These are phyloP conservation scores for Pteropus rufus DNA, from an alignment of 2,797 vertebrate genomes.

Conservation along the genomic window DNA sequence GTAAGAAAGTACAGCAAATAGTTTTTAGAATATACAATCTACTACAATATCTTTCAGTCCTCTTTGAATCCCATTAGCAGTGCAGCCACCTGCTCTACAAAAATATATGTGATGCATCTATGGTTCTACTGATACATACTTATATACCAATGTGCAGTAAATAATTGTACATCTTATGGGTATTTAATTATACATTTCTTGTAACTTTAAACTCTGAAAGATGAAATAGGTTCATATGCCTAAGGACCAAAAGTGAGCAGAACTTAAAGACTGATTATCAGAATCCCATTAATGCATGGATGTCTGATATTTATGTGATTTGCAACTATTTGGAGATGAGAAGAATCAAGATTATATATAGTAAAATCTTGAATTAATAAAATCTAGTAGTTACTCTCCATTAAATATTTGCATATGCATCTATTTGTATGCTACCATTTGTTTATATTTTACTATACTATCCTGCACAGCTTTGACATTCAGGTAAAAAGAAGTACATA, in stretches of 20 bases:
- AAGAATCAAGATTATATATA: neutral
- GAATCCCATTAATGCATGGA: neutral
- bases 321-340: neutral
- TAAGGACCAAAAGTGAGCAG: neutral
- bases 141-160: neutral
- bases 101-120: neutral
- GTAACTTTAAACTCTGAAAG: neutral
- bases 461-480: neutral
- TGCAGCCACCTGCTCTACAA: neutral
- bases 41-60: neutral
- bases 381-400: neutral
- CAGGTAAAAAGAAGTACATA: neutral
- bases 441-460: neutral
- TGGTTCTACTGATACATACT: neutral
- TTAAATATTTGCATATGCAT: neutral
- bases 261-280: neutral
- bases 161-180: neutral
- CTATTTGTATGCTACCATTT: neutral
- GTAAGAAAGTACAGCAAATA: neutral
- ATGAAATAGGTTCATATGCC: neutral
- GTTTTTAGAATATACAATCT: neutral
- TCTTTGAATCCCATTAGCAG: neutral
- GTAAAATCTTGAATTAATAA: neutral
- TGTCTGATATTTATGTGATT: neutral
- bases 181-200: neutral